A percentile compares a stretch with the other conserved stretches of the same genome.
Evolutionary conservation across 1,140 invertebrate species (phyloP).

Genomic region (Heliothis subflexa): DNA sequence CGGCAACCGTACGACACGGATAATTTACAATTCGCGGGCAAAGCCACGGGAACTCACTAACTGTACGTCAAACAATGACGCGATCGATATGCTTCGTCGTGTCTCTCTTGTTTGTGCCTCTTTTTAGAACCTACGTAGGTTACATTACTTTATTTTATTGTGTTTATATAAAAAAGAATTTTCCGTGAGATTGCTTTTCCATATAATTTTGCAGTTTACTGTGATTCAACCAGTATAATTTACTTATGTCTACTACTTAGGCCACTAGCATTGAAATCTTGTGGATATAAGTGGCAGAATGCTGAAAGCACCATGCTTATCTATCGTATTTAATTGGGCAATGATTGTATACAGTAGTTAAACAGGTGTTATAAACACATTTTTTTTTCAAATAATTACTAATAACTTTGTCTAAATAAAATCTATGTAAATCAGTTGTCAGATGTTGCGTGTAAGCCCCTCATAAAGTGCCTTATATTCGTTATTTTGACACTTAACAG

Average conservation of each 20-base stretch:
- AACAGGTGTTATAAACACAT: too few species aligned
- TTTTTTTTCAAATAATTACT: too few species aligned
- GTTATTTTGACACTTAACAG: slow-evolving; percentile 28
- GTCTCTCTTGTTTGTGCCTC: neutral
- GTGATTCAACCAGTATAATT: too few species aligned
- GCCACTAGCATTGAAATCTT: too few species aligned
- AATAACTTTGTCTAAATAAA: neutral
- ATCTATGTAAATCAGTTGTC: neutral
- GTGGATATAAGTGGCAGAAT: too few species aligned
- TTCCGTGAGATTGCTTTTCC: neutral
- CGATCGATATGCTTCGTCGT: slow-evolving; percentile 36
- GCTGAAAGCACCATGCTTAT: too few species aligned
- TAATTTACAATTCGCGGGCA: slow-evolving; percentile 51
- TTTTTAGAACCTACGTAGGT: slow-evolving; percentile 19
- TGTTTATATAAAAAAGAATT: too few species aligned
- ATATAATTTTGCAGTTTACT: too few species aligned
- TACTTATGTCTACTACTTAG: too few species aligned
- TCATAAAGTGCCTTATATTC: neutral
- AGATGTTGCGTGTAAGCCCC: neutral
- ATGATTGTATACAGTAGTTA: too few species aligned
- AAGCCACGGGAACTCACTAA: slow-evolving; percentile 51
- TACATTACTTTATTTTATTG: neutral
- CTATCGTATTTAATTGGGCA: too few species aligned
- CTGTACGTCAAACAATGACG: slow-evolving; percentile 51
- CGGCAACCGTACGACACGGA: slow-evolving; percentile 45